These are phyloP conservation scores for Glossosoma conforme DNA, from an alignment of 1,140 invertebrate species.

Conservation along the genomic window DNA sequence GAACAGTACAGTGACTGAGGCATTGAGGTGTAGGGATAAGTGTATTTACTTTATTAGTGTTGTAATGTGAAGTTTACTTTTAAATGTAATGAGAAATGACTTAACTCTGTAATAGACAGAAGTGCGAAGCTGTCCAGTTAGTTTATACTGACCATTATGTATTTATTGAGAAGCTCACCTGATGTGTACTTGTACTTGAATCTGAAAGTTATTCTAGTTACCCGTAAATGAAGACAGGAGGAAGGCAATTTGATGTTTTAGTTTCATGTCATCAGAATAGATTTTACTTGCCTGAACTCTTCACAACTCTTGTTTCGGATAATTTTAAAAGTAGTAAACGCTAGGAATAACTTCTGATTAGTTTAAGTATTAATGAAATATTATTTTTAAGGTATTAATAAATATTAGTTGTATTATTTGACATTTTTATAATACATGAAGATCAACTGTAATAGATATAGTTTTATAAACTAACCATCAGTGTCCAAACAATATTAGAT, in stretches of 20 bases:
- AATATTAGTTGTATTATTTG: neutral
- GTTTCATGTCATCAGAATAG: conserved; percentile 3
- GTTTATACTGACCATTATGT: neutral
- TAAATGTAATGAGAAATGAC: conserved; percentile 7
- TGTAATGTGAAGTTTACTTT: conserved; percentile 24
- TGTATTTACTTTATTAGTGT: conserved; percentile 22
- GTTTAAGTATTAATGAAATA: conserved; percentile 7
- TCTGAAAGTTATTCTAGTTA: conserved; percentile 13
- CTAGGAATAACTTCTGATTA: conserved; percentile 8
- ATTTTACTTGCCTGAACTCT: conserved; percentile 8
- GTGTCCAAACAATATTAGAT: too few relatives aligned
- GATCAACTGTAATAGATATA: conserved; percentile 4
- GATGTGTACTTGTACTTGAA: conserved; percentile 10
- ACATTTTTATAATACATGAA: conserved; percentile 4
- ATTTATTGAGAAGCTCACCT: conserved; percentile 1
- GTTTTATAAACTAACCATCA: conserved; percentile 1
- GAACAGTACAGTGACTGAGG: conserved; percentile 1
- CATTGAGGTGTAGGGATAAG: conserved; percentile 23
- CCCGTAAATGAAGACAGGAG: conserved; percentile 27
- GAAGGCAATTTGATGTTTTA: conserved; percentile 2
- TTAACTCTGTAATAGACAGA: conserved; percentile 27
- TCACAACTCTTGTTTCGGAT: conserved; percentile 24
- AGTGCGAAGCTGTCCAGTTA: conserved; percentile 26
- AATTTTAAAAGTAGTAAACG: conserved; percentile 14
- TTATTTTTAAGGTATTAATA: conserved; percentile 3